Percentiles rank a stretch among this genome's conserved stretches.
These are phyloP conservation scores for Prietella phreatophila DNA, from an alignment of 2,113 vertebrate species.

Conservation along the genomic window DNA sequence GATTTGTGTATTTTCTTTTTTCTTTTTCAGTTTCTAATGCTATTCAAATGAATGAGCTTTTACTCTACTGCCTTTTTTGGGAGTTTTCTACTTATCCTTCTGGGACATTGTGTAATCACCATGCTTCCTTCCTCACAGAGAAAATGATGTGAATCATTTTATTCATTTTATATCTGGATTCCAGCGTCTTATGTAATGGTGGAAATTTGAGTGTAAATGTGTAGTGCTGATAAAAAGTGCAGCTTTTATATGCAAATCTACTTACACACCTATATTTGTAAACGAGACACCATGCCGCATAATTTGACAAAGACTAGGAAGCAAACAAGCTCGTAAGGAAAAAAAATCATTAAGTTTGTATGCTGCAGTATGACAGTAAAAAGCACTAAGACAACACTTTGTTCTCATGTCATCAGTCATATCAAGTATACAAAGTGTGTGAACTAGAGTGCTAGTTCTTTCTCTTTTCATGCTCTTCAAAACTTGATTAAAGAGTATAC, in stretches of 20 bases:
- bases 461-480: background rate
- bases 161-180: background rate
- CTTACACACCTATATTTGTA: background rate
- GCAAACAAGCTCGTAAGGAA: background rate
- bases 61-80: background rate
- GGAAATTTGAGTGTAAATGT: background rate
- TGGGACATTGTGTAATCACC: background rate
- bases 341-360: background rate
- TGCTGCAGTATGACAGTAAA: background rate
- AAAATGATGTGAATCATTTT: background rate
- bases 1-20: background rate
- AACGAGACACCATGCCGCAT: background rate
- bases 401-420: background rate
- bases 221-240: background rate
- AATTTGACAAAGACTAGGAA: background rate
- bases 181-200: background rate
- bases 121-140: background rate
- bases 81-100: background rate
- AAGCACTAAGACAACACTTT: background rate
- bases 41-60: background rate
- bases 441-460: background rate
- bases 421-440: background rate
- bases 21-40: background rate
- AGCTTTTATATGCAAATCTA: background rate
- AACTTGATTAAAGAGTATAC: background rate